Conservation (phyloP, 2,888 invertebrate species). For the Sarcophaga subvicina region DNA sequence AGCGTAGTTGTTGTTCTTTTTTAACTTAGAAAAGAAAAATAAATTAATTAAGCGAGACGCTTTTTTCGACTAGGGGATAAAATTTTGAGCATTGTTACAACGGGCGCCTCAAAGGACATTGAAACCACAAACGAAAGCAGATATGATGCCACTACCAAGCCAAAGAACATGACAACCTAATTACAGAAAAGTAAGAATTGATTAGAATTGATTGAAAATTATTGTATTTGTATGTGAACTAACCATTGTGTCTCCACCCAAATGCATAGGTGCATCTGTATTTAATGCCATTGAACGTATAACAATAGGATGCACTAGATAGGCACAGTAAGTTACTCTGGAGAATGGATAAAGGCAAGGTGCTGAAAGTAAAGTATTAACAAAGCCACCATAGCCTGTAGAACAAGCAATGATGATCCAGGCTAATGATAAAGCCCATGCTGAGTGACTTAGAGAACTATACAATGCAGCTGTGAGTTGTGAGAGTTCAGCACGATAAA, state of each 20-base stretch:
- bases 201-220: not conserved
- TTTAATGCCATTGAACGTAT: slow-evolving; percentile 91
- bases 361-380: slow-evolving; percentile 88
- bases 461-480: slow-evolving; percentile 89
- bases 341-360: slow-evolving; percentile 92
- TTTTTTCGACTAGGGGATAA: slow-evolving; percentile 84
- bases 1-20: slow-evolving; percentile 57
- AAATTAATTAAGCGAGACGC: slow-evolving; percentile 76
- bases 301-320: slow-evolving; percentile 92
- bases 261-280: slow-evolving; percentile 91
- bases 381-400: slow-evolving; percentile 91
- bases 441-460: slow-evolving; percentile 91
- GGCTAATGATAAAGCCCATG: slow-evolving; percentile 90
- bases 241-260: slow-evolving; percentile 90
- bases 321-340: slow-evolving; percentile 93
- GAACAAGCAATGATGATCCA: slow-evolving; percentile 94
- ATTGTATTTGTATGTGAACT: slow-evolving; percentile 72
- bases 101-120: slow-evolving; percentile 91
- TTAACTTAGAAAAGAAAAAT: slow-evolving; percentile 1
- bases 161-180: slow-evolving; percentile 90
- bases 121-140: slow-evolving; percentile 90
- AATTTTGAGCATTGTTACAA: slow-evolving; percentile 91
- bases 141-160: slow-evolving; percentile 91
- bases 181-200: slow-evolving; percentile 18
- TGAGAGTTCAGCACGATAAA: slow-evolving; percentile 87